Evolutionary conservation across 2,113 vertebrate species (phyloP).

Genomic region (Hippocampus comes): DNA sequence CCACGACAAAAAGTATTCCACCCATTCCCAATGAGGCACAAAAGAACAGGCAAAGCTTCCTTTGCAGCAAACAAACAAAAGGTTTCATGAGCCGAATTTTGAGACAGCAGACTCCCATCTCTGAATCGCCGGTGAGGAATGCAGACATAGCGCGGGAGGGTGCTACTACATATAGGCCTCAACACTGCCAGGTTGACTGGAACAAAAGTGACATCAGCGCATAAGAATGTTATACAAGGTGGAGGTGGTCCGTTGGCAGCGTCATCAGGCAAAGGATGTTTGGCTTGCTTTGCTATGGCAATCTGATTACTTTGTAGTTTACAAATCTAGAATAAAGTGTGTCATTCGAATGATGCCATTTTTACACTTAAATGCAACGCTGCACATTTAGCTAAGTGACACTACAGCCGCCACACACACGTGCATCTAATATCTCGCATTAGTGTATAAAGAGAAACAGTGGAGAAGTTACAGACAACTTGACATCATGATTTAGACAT

Average conservation of each 20-base stretch:
- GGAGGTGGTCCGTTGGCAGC: conserved; percentile 39
- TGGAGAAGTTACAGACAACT: neutral
- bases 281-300: neutral
- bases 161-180: conserved; percentile 60
- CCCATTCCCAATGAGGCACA: neutral
- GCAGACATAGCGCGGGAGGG: conserved; percentile 38
- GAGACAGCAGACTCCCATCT: conserved; percentile 31
- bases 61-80: conserved; percentile 6
- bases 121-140: conserved; percentile 77
- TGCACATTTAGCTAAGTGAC: conserved; percentile 1
- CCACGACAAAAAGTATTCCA: neutral
- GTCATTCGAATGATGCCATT: conserved; percentile 1
- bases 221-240: conserved; percentile 55
- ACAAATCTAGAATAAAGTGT: conserved; percentile 12
- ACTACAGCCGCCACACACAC: conserved; percentile 1
- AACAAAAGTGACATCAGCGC: conserved; percentile 56
- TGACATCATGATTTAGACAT: neutral
- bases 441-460: conserved; percentile 3
- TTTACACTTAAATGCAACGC: neutral
- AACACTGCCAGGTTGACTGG: conserved; percentile 56
- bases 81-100: conserved; percentile 26
- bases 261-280: conserved; percentile 5
- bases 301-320: neutral
- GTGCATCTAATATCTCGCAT: neutral
- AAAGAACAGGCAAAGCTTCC: conserved; percentile 10